Evolutionary conservation across 2,888 invertebrate genomes (phyloP).

Genomic region (Melolontha melolontha): DNA sequence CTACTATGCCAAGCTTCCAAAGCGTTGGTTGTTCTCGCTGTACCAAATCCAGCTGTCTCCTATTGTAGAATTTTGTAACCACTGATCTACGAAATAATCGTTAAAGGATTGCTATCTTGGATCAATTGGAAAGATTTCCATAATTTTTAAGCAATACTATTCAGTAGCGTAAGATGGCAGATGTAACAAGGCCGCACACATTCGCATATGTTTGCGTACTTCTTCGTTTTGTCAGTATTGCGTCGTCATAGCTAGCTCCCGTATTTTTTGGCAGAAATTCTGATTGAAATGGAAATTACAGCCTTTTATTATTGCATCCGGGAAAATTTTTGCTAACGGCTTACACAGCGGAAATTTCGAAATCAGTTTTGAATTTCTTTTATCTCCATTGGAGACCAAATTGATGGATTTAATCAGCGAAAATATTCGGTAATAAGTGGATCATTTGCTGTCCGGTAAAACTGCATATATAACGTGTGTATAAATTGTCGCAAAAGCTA

Average conservation of each 20-base stretch:
- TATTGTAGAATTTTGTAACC: conserved; percentile 9
- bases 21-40: conserved; percentile 9
- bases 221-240: conserved; percentile 10
- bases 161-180: conserved; percentile 21
- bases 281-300: conserved; percentile 13
- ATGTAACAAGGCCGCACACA: conserved; percentile 12
- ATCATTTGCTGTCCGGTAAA: conserved; percentile 9
- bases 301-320: conserved; percentile 14
- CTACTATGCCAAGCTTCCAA: conserved; percentile 20
- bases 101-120: conserved; percentile 6
- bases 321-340: conserved; percentile 11
- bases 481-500: no score
- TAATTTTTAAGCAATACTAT: conserved; percentile 24
- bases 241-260: not conserved
- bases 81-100: conserved; percentile 31
- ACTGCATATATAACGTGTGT: no score
- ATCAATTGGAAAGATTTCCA: conserved; percentile 12
- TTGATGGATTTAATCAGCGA: conserved; percentile 16
- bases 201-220: conserved; percentile 7
- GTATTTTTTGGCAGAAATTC: conserved; percentile 8
- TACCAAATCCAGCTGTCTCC: conserved; percentile 21
- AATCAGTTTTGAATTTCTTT: conserved; percentile 21
- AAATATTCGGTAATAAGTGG: conserved; percentile 7
- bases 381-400: not conserved
- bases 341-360: not conserved